These are phyloP conservation scores for Marronus borbonicus DNA, from an alignment of 2,888 invertebrate genomes.

Conservation along the genomic window DNA sequence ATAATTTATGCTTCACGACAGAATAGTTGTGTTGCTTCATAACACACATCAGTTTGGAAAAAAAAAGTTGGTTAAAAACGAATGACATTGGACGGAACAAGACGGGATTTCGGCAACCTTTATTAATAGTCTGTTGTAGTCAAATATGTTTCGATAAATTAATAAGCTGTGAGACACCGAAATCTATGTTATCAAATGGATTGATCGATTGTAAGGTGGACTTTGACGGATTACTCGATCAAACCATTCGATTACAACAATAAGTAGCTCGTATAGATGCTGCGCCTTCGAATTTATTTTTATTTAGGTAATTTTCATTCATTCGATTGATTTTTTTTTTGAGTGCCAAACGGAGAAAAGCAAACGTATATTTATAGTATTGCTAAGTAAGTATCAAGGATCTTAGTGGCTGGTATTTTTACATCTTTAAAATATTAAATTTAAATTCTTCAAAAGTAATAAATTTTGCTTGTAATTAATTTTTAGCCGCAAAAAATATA, in stretches of 20 bases:
- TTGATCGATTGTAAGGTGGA: slow-evolving; percentile 4
- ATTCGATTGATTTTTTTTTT: no score
- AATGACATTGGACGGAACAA: slow-evolving; percentile 21
- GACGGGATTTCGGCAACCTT: neutral
- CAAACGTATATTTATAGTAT: no score
- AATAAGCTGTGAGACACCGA: neutral
- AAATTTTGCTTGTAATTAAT: no score
- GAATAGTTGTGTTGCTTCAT: slow-evolving; percentile 7
- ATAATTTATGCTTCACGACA: slow-evolving; percentile 31
- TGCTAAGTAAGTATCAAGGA: no score
- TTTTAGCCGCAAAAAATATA: no score
- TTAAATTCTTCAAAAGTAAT: no score
- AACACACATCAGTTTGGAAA: neutral
- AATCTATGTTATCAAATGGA: neutral
- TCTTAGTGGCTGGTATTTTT: no score
- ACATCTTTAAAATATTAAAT: no score
- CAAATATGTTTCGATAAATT: slow-evolving; percentile 14
- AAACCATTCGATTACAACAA: neutral
- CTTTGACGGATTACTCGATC: slow-evolving; percentile 1
- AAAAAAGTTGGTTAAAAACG: slow-evolving; percentile 10
- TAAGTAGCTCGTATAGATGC: neutral
- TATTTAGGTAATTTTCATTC: no score
- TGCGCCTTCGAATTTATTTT: no score
- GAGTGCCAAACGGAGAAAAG: no score
- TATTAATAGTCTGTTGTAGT: slow-evolving; percentile 3